A percentile compares a stretch with the other conserved stretches of the same genome.
Conservation (phyloP, 2,888 invertebrate species). For the Drepana falcataria region DNA sequence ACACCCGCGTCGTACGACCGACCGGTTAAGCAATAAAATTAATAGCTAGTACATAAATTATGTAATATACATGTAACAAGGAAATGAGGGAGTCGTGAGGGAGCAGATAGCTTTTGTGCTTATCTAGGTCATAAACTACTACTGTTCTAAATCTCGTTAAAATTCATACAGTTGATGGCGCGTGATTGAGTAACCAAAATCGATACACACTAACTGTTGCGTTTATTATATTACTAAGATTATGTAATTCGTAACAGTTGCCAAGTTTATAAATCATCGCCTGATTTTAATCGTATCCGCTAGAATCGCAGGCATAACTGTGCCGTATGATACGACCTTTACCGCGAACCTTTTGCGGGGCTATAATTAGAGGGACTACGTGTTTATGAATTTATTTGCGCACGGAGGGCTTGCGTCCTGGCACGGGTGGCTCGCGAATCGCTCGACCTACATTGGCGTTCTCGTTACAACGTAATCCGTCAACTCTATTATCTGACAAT, state of each 20-base stretch:
- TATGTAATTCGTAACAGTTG: constrained; percentile 15
- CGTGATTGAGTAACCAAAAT: too few relatives aligned
- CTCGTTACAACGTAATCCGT: constrained; percentile 9
- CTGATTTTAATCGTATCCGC: constrained; percentile 25
- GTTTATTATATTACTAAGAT: neutral
- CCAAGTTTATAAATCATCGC: constrained; percentile 26
- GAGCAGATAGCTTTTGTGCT: too few relatives aligned
- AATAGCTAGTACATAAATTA: constrained; percentile 37
- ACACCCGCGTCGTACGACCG: neutral
- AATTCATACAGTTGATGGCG: too few relatives aligned
- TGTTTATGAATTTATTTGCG: constrained; percentile 52
- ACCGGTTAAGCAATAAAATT: neutral
- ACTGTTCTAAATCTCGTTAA: too few relatives aligned
- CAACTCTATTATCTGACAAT: constrained; percentile 8
- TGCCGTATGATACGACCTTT: constrained; percentile 25
- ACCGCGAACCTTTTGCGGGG: constrained; percentile 21
- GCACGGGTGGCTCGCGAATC: constrained; percentile 31
- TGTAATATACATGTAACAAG: constrained; percentile 6
- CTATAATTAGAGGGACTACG: constrained; percentile 48
- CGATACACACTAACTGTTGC: too few relatives aligned
- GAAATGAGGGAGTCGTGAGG: too few relatives aligned
- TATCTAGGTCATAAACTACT: too few relatives aligned
- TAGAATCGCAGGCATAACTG: constrained; percentile 13
- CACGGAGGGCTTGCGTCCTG: constrained; percentile 45
- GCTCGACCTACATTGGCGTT: constrained; percentile 41